Evolutionary conservation across 2,888 invertebrate species (phyloP).

Genomic region (Venustoraphidia nigricollis): DNA sequence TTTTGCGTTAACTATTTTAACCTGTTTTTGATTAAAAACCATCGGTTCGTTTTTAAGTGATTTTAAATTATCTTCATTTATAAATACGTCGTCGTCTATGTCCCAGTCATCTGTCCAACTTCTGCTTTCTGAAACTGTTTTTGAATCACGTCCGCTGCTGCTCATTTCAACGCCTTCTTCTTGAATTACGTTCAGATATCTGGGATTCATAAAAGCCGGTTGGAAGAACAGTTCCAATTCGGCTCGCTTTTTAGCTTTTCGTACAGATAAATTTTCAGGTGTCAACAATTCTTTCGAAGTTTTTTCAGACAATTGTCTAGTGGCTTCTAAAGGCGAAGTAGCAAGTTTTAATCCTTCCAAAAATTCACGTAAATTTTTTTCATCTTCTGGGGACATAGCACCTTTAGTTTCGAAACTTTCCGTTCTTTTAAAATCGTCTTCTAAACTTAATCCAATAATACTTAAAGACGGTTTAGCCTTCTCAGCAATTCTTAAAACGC

Average conservation of each 20-base stretch:
- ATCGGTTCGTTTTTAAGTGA: conserved; percentile 7
- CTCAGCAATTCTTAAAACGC: conserved; percentile 24
- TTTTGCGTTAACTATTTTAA: no score
- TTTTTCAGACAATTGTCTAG: neutral
- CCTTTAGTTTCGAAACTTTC: conserved; percentile 1
- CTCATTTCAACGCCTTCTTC: conserved; percentile 61
- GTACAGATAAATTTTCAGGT: conserved; percentile 21
- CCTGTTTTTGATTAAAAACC: neutral
- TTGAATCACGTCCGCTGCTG: conserved; percentile 25
- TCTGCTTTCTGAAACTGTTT: conserved; percentile 18
- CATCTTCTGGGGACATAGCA: conserved; percentile 38
- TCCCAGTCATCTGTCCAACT: conserved; percentile 12
- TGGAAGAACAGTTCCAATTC: conserved; percentile 39
- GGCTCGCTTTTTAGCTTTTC: conserved; percentile 35
- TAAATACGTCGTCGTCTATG: conserved; percentile 35
- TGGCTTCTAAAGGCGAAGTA: conserved; percentile 29
- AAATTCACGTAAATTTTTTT: conserved; percentile 36
- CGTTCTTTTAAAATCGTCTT: conserved; percentile 17
- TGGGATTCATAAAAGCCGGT: conserved; percentile 40
- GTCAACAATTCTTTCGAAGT: conserved; percentile 10
- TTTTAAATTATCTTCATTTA: conserved; percentile 23
- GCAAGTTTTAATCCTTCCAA: conserved; percentile 38
- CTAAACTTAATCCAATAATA: conserved; percentile 29
- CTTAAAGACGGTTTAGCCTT: conserved; percentile 20
- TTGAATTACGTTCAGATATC: conserved; percentile 60